Conservation (phyloP, 2,113 vertebrate species). For the Mirounga angustirostris region DNA sequence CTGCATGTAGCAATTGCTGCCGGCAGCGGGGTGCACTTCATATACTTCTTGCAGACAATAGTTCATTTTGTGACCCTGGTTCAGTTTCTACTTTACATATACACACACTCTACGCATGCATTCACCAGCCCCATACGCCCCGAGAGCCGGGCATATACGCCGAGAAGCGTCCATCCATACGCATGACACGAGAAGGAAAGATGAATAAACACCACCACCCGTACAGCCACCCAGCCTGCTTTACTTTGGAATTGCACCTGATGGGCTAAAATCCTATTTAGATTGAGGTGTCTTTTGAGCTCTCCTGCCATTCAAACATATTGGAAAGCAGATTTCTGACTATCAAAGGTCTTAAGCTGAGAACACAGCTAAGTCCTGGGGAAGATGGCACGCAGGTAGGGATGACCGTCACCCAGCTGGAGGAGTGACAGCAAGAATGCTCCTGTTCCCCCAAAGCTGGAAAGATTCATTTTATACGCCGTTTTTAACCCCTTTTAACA, state of each 20-base stretch:
- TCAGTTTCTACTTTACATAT: conserved; percentile 88
- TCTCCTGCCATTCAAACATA: conserved; percentile 88
- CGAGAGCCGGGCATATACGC: conserved; percentile 79
- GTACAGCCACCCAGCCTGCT: conserved; percentile 84
- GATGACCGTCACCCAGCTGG: conserved; percentile 86
- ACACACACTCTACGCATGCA: conserved; percentile 83
- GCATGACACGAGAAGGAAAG: conserved; percentile 67
- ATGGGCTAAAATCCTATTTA: conserved; percentile 88
- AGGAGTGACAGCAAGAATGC: conserved; percentile 66
- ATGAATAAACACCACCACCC: conserved; percentile 87
- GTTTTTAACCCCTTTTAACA: conserved; percentile 83
- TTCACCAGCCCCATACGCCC: conserved; percentile 71
- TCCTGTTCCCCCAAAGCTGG: neutral
- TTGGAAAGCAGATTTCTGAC: conserved; percentile 95
- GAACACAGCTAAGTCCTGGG: conserved; percentile 92
- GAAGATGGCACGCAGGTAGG: conserved; percentile 89
- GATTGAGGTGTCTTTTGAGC: conserved; percentile 86
- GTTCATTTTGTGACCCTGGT: conserved; percentile 92
- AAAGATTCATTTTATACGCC: conserved; percentile 84
- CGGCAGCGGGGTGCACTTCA: conserved; percentile 91
- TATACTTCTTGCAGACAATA: conserved; percentile 95
- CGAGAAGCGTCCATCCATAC: conserved; percentile 85
- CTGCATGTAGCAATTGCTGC: conserved; percentile 91
- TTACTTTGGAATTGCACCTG: conserved; percentile 85
- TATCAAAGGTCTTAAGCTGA: conserved; percentile 94